Evolutionary conservation across 1,140 invertebrate genomes (phyloP).

Genomic region (Hormaphis cornu): DNA sequence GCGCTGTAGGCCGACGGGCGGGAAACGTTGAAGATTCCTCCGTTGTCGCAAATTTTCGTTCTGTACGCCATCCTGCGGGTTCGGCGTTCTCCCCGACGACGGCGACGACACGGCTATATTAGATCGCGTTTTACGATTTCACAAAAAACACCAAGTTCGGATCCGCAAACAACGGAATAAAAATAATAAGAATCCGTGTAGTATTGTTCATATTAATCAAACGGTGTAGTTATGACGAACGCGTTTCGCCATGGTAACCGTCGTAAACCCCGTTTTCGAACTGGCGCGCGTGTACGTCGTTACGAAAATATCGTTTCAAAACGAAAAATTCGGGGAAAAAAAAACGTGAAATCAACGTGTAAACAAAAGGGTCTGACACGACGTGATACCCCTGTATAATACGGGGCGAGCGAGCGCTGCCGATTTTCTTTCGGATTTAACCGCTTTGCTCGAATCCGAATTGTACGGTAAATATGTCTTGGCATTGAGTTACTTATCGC

Average conservation of each 20-base stretch:
- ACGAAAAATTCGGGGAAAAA: neutral
- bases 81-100: neutral
- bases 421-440: too few relatives aligned
- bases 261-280: neutral
- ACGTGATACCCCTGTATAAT: too few relatives aligned
- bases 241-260: neutral
- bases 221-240: neutral
- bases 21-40: constrained; percentile 2
- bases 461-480: too few relatives aligned
- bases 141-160: too few relatives aligned
- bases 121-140: too few relatives aligned
- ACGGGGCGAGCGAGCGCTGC: too few relatives aligned
- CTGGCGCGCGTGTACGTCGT: neutral
- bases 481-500: too few relatives aligned
- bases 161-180: too few relatives aligned
- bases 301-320: neutral
- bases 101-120: neutral
- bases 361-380: too few relatives aligned
- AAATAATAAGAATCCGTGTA: too few relatives aligned
- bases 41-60: constrained; percentile 7
- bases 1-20: neutral
- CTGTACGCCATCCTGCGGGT: neutral
- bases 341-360: too few relatives aligned
- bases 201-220: neutral
- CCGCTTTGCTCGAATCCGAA: too few relatives aligned